A percentile compares a stretch with the other conserved stretches of the same genome.
phyloP scores from a whole-genome alignment of 2,797 vertebrate species.

The Eurystomus glaucurus region DNA sequence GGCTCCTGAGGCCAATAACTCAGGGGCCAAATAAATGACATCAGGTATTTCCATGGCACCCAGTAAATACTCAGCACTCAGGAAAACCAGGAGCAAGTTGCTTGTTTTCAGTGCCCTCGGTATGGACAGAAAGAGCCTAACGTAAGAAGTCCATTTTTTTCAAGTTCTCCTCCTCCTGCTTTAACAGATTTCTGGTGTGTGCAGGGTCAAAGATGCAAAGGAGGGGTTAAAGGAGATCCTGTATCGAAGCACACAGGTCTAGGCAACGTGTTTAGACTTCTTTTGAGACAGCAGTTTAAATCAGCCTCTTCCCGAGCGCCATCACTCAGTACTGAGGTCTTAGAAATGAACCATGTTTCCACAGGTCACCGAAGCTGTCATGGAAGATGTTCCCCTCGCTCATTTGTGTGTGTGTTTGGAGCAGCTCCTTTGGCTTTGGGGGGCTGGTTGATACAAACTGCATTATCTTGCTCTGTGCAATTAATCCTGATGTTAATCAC shows the following conservation, averaged over 20 bases:
- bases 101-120: not conserved
- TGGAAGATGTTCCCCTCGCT: not conserved
- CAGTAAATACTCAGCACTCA: not conserved
- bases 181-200: not conserved
- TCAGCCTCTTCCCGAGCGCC: accelerated
- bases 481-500: not conserved
- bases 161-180: not conserved
- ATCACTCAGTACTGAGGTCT: not conserved
- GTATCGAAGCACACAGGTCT: accelerated
- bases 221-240: not conserved
- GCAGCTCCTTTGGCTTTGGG: not conserved
- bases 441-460: not conserved
- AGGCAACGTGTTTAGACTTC: not conserved
- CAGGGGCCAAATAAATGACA: not conserved
- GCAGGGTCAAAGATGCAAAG: not conserved
- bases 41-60: not conserved
- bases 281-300: not conserved
- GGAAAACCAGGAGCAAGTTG: not conserved
- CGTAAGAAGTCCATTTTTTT: not conserved
- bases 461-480: not conserved
- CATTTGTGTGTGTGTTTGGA: not conserved
- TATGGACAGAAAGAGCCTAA: not conserved
- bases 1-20: not conserved
- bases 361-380: not conserved
- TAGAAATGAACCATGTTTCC: not conserved